phyloP scores from a whole-genome alignment of 2,797 vertebrate species.

The Alectoris magna region DNA sequence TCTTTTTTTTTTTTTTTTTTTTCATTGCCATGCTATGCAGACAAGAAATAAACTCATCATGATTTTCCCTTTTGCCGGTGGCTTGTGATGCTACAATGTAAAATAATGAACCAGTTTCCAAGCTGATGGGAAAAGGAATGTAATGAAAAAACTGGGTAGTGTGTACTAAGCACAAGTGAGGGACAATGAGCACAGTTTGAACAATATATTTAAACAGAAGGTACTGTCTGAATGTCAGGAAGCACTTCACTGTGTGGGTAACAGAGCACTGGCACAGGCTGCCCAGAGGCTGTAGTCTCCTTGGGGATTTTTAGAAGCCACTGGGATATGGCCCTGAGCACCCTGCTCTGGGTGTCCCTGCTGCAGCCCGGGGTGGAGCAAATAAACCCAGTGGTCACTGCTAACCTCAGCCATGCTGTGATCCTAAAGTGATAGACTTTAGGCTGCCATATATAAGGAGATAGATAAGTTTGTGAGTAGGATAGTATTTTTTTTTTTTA shows the following conservation, averaged over 20 bases:
- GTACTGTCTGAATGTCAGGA: neutral
- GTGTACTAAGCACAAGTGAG: neutral
- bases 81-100: neutral
- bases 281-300: neutral
- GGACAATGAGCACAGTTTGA: neutral
- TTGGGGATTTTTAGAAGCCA: neutral
- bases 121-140: constrained; percentile 4
- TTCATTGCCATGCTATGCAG: neutral
- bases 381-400: neutral
- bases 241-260: neutral
- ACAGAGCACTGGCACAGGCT: neutral
- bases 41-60: neutral
- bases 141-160: neutral
- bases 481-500: neutral
- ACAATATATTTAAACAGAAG: neutral
- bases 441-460: neutral
- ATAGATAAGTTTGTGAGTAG: neutral
- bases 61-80: neutral
- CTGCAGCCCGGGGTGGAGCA: neutral
- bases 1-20: neutral
- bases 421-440: neutral
- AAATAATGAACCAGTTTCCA: neutral
- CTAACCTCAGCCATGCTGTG: neutral
- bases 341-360: neutral
- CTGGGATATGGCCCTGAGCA: neutral